Evolutionary conservation across 1,140 invertebrate species (phyloP), one percentile per base, ranked within the genome.

Genomic region (Lycorma delicatula): DNA sequence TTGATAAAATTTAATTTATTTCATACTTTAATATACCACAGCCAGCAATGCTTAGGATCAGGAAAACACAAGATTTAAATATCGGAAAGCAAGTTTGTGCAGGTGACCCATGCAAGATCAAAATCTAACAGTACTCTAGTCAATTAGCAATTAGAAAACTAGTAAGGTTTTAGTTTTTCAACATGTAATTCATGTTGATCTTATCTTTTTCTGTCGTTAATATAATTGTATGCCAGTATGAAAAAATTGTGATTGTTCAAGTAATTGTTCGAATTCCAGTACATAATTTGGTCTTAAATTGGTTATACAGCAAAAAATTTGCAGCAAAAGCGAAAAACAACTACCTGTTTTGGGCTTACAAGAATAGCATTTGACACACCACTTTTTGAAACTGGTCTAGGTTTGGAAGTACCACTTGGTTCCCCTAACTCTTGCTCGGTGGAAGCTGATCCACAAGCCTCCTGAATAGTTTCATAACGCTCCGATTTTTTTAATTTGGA

Each of bases 321-420:
- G 20, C n/a, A 5, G 6, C 20, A 20, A 23, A 9, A 25, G 11
- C 3, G 22, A 20, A 13, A 38, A 6, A 23, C 2, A 5, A 26
- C 36, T 46, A 60, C 58, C 47, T 60, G 58, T 38, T 60, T 60
- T 4, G 58, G 58, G 49, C 31, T 60, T n/a, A 60, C 58, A 27
- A 60, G 26, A 18, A 60, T 47, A 46, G 52, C 47, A 47, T 54
- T 49, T 16, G 41, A 16, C 7, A 22, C 18, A 22, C 2, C 23
- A 22, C 16, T 22, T 46, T 27, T 47, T 44, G 25, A 34, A n/a
- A 34, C 29, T 20, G 44, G 25, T 36, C 31, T 47, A n/a, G 25
- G 1, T 9, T 18, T 29, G 29, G 36, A 28, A 26, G 36, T 27
- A n/a, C 1, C 41, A 23, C 36, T 23, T 6, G 54, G 18, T 31